These are phyloP conservation scores for Lycopodina hypogea DNA, from an alignment of 37 sponge, comb jelly and placozoan genomes.

Conservation along the genomic window DNA sequence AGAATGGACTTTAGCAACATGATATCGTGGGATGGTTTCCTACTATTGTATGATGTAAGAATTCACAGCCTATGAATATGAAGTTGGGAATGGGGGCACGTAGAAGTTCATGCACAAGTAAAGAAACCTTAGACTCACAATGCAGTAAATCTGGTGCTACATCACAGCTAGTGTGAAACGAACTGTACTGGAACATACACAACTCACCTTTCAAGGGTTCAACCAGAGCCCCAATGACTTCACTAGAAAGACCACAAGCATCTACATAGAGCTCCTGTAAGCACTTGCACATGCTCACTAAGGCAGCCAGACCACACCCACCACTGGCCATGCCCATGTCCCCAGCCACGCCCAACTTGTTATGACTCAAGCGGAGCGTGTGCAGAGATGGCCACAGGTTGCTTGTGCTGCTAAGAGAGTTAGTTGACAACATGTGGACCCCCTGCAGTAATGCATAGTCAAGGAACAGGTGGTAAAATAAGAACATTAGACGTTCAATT, in stretches of 20 bases:
- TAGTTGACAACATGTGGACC: neutral
- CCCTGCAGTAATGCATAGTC: neutral
- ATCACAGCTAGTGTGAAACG: too few species aligned
- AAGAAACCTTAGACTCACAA: too few species aligned
- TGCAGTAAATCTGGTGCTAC: too few species aligned
- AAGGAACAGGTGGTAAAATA: neutral
- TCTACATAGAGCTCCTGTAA: conserved; percentile 38
- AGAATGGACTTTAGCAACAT: too few species aligned
- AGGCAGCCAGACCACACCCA: conserved; percentile 9
- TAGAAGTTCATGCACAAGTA: too few species aligned
- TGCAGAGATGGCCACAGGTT: conserved; percentile 13
- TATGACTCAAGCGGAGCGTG: conserved; percentile 48
- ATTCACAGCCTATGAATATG: too few species aligned
- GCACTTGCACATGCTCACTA: conserved; percentile 12
- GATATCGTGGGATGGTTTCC: too few species aligned
- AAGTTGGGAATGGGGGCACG: too few species aligned
- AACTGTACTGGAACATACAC: too few species aligned
- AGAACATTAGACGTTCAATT: too few species aligned
- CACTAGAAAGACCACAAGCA: conserved; percentile 31
- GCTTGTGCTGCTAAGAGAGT: neutral
- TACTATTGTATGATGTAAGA: too few species aligned
- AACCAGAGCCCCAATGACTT: conserved; percentile 9
- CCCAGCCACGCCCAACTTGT: conserved; percentile 38
- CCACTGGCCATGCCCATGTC: conserved; percentile 4
- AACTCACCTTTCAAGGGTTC: conserved; percentile 40